Evolutionary conservation across 2,888 invertebrate species (phyloP), one percentile per base, ranked within the genome.

Genomic region (Desoria tigrina): DNA sequence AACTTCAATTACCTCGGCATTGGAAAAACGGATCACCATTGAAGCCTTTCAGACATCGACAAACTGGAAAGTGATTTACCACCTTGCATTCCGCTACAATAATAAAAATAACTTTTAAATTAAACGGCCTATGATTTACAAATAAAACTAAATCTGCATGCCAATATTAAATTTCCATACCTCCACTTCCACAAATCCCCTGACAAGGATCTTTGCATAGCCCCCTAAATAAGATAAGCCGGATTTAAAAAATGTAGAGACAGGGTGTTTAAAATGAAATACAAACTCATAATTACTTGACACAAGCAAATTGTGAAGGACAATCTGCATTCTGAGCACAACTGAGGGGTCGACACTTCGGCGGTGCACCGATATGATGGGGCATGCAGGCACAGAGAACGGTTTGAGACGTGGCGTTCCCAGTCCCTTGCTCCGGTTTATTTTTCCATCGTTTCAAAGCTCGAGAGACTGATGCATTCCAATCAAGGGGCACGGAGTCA

Each of bases 1-100:
- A n/a, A n/a, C n/a, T n/a, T n/a, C n/a, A 32, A 7, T 32, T 27
- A 72, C 74, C 73, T 71, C 74, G 74, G 67, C 75, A 76, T 55
- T 73, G 72, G 42, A 76, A 76, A 62, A 76, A 76, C 7, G 75
- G 75, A 65, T 76, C 75, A 32, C 75, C 75, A 59, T 74, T 76
- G 51, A 76, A 76, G 18, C 75, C 75, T 60, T 74, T 76, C 23
- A 76, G 61, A 53, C 75, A 76, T 11, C 75, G 68, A 61, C 75
- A 76, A 1, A 76, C 75, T 9, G 75, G 74, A 50, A 74, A 76
- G 54, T 73, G 74, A 55, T 74, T 75, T 45, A 76, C 74, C 42
- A 76, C 75, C 69, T 74, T 76, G 55, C 73, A 66, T 39, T 69
- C 66, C 51, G 66, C 66, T 24, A 18, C 4, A 24, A 23, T 32